Conservation (phyloP, 2,113 vertebrate genomes). For the Sprattus sprattus region DNA sequence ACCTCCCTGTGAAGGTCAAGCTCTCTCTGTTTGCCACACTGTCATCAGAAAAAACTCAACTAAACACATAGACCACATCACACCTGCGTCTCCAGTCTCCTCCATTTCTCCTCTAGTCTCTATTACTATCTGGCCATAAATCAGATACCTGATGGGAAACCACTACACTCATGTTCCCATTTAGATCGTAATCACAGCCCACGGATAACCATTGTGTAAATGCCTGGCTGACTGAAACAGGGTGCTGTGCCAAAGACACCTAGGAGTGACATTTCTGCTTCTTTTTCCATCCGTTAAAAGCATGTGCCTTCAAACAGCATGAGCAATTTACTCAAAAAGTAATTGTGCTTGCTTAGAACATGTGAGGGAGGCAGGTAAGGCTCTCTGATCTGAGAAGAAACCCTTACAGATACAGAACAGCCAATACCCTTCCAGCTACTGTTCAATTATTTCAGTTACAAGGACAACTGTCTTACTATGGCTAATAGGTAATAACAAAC, state of each 20-base stretch:
- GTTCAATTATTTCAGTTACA: not conserved
- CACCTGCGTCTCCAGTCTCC: too few species aligned
- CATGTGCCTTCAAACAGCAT: not conserved
- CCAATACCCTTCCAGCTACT: not conserved
- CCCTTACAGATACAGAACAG: not conserved
- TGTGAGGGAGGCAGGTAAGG: not conserved
- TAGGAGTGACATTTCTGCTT: not conserved
- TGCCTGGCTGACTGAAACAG: not conserved
- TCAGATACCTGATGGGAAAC: conserved; percentile 3
- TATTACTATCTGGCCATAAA: not conserved
- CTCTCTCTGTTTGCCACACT: not conserved
- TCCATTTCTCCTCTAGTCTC: not conserved
- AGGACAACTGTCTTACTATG: not conserved
- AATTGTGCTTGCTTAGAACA: conserved; percentile 1
- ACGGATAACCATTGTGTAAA: not conserved
- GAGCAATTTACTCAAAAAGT: not conserved
- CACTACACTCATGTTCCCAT: not conserved
- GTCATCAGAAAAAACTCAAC: too few species aligned
- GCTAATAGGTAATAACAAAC: not conserved
- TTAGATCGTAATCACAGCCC: not conserved
- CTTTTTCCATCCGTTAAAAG: not conserved
- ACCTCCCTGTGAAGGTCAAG: conserved; percentile 26
- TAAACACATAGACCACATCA: not conserved
- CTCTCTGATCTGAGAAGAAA: not conserved
- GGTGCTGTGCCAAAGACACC: not conserved